phyloP scores from a whole-genome alignment of 2,113 vertebrate species.

The Dipodomys spectabilis region DNA sequence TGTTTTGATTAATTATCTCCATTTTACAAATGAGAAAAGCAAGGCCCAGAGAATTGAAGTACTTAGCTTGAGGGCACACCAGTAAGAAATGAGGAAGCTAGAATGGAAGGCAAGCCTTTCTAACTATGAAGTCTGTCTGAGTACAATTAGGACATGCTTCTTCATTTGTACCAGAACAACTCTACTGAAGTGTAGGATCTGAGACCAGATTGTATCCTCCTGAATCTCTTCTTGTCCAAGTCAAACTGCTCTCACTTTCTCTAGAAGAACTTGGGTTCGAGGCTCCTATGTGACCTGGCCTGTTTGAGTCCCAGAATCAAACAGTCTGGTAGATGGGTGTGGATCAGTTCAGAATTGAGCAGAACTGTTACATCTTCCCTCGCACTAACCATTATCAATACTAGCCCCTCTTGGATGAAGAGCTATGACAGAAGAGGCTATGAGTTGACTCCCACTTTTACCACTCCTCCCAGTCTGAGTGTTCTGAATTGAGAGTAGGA shows the following conservation, averaged over 20 bases:
- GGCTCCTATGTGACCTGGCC: background rate
- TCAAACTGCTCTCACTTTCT: constrained; percentile 49
- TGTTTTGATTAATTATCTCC: background rate
- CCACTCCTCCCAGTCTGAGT: background rate
- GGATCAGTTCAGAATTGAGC: background rate
- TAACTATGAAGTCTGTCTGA: background rate
- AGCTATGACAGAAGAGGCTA: constrained; percentile 36
- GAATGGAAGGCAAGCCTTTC: constrained; percentile 12
- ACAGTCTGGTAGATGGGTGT: background rate
- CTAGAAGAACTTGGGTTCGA: constrained; percentile 30
- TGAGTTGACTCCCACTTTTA: constrained; percentile 4
- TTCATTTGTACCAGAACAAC: constrained; percentile 11
- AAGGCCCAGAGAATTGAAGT: constrained; percentile 1
- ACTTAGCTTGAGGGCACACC: constrained; percentile 48
- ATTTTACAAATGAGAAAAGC: constrained; percentile 61
- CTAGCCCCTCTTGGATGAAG: background rate
- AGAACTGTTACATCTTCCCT: background rate
- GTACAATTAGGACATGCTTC: background rate
- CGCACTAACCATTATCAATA: background rate
- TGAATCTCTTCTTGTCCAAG: background rate
- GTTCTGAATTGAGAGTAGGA: constrained; percentile 26
- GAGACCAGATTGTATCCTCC: background rate
- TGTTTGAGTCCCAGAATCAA: constrained; percentile 23
- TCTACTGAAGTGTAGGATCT: constrained; percentile 16
- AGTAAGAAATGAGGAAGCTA: constrained; percentile 31